Percentiles rank a stretch among this genome's conserved stretches.
Evolutionary conservation across 1,140 invertebrate genomes (phyloP).

Genomic region (Oppia nitens): DNA sequence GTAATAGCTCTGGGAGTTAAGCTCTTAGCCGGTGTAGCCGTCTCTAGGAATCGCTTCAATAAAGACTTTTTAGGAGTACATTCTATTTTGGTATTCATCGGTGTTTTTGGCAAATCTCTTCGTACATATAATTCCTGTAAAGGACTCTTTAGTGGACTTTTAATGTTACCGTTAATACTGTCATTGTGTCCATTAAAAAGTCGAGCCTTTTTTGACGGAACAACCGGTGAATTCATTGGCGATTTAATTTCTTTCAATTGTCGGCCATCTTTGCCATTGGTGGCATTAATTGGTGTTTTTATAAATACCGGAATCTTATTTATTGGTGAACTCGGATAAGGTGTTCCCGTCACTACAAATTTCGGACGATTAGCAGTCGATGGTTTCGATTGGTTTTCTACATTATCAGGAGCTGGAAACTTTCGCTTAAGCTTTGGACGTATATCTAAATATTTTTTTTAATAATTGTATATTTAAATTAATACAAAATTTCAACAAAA

Average conservation of each 20-base stretch:
- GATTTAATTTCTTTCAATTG: not conserved
- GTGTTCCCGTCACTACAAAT: no score
- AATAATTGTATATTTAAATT: no score
- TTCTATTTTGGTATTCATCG: not conserved
- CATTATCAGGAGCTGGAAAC: no score
- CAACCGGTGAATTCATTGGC: not conserved
- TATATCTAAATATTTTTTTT: no score
- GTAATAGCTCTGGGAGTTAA: conserved; percentile 9
- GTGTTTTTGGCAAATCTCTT: not conserved
- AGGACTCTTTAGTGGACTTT: conserved; percentile 11
- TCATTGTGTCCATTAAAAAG: not conserved
- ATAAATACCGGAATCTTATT: not conserved
- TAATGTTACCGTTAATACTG: not conserved
- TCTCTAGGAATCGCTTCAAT: conserved; percentile 15
- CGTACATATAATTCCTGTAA: not conserved
- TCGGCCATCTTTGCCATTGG: not conserved
- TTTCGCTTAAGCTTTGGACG: no score
- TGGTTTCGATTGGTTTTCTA: no score
- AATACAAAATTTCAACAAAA: no score
- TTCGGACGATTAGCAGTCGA: no score
- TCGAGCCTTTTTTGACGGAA: not conserved
- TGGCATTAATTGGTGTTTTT: not conserved
- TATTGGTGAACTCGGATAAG: no score
- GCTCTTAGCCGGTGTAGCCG: conserved; percentile 14
- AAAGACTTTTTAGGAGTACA: conserved; percentile 18